phyloP scores from a whole-genome alignment of 1,140 invertebrate genomes.

The Leptoteleia sp. region DNA sequence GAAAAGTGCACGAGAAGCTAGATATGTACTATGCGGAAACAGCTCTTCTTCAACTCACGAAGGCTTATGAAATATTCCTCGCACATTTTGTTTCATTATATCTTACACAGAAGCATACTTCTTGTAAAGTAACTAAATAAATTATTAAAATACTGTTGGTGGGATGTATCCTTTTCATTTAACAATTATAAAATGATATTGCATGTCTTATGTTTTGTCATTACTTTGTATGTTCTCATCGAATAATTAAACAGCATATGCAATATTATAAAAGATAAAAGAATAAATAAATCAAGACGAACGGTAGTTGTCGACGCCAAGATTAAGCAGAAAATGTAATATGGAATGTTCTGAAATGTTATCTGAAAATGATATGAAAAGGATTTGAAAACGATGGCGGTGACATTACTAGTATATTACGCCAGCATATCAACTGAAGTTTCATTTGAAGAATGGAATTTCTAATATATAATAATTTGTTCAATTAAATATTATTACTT shows the following conservation, averaged over 20 bases:
- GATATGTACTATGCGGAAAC: conserved; percentile 55
- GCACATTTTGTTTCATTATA: conserved; percentile 59
- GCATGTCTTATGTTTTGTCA: conserved; percentile 13
- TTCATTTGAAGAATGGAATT: no score
- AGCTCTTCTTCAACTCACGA: conserved; percentile 48
- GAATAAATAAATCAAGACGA: no score
- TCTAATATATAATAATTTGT: no score
- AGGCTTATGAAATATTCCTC: conserved; percentile 61
- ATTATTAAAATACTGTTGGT: conserved; percentile 49
- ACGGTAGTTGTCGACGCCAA: no score
- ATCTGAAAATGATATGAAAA: no score
- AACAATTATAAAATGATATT: conserved; percentile 35
- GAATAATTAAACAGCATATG: conserved; percentile 17
- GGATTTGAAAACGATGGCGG: no score
- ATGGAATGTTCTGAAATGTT: no score
- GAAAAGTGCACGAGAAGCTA: conserved; percentile 42
- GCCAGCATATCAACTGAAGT: no score
- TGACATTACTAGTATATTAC: no score
- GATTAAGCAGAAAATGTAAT: no score
- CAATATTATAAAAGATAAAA: conserved; percentile 9
- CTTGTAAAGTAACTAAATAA: conserved; percentile 43
- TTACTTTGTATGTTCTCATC: conserved; percentile 20
- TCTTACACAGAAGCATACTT: conserved; percentile 46
- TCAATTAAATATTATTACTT: no score
- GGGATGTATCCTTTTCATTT: conserved; percentile 28